phyloP scores from a whole-genome alignment of 2,797 vertebrate species.

The Toxotes lorentzi region DNA sequence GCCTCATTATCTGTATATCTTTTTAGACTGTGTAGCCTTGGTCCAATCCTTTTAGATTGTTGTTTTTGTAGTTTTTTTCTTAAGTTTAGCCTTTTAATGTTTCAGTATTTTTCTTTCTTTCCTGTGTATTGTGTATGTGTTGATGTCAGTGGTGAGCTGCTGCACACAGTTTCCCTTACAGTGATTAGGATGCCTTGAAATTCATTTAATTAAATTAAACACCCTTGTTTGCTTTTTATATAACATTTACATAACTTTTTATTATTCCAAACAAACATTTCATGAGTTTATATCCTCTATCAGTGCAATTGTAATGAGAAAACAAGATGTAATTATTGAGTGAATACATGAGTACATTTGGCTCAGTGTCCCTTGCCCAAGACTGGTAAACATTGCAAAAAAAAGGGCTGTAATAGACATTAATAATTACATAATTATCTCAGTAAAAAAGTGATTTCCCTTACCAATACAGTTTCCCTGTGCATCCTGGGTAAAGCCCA shows the following conservation, averaged over 20 bases:
- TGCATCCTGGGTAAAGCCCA: constrained; percentile 87
- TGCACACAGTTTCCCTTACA: neutral
- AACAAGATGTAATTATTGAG: neutral
- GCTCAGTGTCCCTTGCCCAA: neutral
- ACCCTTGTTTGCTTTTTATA: neutral
- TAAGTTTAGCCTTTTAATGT: neutral
- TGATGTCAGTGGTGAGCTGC: neutral
- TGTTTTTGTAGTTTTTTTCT: neutral
- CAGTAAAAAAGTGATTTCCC: constrained; percentile 23
- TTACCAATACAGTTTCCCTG: constrained; percentile 91
- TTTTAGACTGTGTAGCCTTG: neutral
- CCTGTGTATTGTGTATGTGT: neutral
- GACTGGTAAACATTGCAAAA: neutral
- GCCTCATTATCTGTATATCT: neutral
- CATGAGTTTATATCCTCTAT: neutral
- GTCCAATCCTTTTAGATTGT: neutral
- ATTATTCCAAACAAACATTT: neutral
- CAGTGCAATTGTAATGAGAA: neutral
- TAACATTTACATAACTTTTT: neutral
- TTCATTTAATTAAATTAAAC: neutral
- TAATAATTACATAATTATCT: neutral
- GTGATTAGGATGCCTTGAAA: neutral
- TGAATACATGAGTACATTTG: neutral
- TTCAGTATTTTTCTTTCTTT: neutral
- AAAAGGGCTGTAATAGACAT: neutral